Conservation (phyloP, 37 sponge, comb jelly and placozoan species). For the Beroe forskalii region DNA sequence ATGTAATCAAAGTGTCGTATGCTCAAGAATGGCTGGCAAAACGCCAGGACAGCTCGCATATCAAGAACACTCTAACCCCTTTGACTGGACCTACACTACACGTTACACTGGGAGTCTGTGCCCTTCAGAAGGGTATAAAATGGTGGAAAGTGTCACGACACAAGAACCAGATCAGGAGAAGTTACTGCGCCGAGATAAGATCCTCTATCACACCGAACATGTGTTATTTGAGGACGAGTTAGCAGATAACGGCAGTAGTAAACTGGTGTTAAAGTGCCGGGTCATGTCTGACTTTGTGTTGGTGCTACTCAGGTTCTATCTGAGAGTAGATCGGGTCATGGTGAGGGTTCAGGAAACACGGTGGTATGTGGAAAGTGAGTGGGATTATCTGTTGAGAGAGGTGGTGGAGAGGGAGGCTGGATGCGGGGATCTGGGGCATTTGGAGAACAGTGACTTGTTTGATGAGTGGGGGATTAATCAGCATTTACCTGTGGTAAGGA, state of each 20-base stretch:
- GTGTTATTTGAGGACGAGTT: constrained; percentile 94
- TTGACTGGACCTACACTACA: constrained; percentile 96
- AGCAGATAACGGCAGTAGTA: constrained; percentile 86
- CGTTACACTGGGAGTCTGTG: constrained; percentile 73
- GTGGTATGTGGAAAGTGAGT: constrained; percentile 70
- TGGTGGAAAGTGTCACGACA: constrained; percentile 57
- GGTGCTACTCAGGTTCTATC: constrained; percentile 79
- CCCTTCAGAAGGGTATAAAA: constrained; percentile 59
- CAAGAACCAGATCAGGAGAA: constrained; percentile 79
- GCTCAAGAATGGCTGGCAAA: constrained; percentile 82
- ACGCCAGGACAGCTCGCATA: constrained; percentile 66
- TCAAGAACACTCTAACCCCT: constrained; percentile 78
- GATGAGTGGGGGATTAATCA: constrained; percentile 28
- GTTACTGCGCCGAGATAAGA: constrained; percentile 78
- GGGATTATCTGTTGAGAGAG: constrained; percentile 79
- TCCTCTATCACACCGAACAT: constrained; percentile 79
- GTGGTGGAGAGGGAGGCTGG: constrained; percentile 70
- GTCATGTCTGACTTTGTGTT: constrained; percentile 92
- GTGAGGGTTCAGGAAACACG: constrained; percentile 85
- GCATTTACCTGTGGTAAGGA: background rate
- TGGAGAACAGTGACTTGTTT: background rate
- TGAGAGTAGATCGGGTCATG: constrained; percentile 89
- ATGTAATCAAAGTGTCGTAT: constrained; percentile 77
- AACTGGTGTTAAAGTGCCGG: constrained; percentile 81
- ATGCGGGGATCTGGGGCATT: constrained; percentile 48